Conservation (phyloP, 2,113 vertebrate genomes). For the Scalopus aquaticus region DNA sequence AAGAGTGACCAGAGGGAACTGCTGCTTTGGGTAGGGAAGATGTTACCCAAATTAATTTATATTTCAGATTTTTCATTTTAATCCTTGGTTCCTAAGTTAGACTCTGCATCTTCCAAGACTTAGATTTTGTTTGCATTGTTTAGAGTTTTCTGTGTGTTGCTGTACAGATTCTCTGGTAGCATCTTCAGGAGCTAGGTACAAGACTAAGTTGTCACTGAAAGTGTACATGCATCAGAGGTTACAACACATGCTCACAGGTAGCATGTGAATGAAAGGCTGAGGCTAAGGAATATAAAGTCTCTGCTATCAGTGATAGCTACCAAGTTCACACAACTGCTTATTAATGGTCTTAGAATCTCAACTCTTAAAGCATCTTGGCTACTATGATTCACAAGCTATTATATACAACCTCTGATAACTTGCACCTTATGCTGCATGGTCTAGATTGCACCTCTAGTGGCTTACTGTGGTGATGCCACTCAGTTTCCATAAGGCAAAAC, state of each 20-base stretch:
- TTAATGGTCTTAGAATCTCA: neutral
- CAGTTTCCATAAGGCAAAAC: neutral
- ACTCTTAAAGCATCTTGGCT: neutral
- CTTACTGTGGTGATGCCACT: neutral
- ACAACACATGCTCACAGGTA: neutral
- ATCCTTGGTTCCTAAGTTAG: neutral
- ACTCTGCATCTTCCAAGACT: neutral
- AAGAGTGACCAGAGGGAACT: neutral
- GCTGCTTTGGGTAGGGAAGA: neutral
- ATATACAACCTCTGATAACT: neutral
- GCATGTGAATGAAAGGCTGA: neutral
- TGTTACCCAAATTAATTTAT: neutral
- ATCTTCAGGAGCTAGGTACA: neutral
- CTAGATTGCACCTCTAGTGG: neutral
- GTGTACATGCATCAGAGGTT: neutral
- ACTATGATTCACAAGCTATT: neutral
- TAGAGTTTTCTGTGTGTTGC: neutral
- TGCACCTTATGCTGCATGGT: neutral
- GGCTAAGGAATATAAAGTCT: neutral
- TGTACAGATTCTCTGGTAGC: neutral
- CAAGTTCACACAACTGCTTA: neutral
- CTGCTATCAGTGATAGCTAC: neutral
- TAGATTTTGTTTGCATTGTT: neutral
- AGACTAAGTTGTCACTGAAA: neutral
- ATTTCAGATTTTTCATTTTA: neutral